Conservation (phyloP, 1,140 invertebrate genomes). For the Spodoptera litura region DNA sequence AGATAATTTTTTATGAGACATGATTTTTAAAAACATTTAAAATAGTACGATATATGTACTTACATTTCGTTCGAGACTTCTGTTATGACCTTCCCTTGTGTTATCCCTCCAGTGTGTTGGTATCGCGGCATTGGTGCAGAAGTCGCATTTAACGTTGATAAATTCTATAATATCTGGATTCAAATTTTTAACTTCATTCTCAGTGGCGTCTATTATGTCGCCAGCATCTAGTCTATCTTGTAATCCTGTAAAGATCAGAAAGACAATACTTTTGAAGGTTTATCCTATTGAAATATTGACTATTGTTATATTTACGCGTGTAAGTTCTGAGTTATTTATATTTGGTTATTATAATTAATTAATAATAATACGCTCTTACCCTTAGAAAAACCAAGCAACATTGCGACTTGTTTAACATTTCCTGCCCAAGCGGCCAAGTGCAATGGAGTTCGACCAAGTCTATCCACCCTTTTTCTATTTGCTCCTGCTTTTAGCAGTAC, state of each 20-base stretch:
- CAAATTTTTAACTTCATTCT: slow-evolving; percentile 18
- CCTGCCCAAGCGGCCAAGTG: slow-evolving; percentile 71
- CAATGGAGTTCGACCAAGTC: slow-evolving; percentile 62
- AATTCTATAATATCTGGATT: slow-evolving; percentile 2
- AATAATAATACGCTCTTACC: slow-evolving; percentile 12
- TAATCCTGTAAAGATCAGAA: not conserved
- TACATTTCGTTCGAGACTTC: slow-evolving; percentile 18
- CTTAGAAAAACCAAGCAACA: slow-evolving; percentile 59
- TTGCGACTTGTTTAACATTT: slow-evolving; percentile 58
- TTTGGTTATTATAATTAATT: no score
- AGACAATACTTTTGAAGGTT: no score
- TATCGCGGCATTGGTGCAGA: not conserved
- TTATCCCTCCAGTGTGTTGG: slow-evolving; percentile 33
- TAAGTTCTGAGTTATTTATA: no score
- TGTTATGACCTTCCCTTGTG: slow-evolving; percentile 10
- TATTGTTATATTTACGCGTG: not conserved
- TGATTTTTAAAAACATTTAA: not conserved
- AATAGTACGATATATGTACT: not conserved
- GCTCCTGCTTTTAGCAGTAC: slow-evolving; percentile 59
- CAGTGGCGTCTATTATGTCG: not conserved
- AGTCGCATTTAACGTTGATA: slow-evolving; percentile 17
- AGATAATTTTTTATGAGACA: not conserved
- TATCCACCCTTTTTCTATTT: slow-evolving; percentile 54
- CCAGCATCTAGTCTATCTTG: not conserved
- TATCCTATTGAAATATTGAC: not conserved